Conservation (phyloP, 1,140 invertebrate species). For the Zelostemma sp. region DNA sequence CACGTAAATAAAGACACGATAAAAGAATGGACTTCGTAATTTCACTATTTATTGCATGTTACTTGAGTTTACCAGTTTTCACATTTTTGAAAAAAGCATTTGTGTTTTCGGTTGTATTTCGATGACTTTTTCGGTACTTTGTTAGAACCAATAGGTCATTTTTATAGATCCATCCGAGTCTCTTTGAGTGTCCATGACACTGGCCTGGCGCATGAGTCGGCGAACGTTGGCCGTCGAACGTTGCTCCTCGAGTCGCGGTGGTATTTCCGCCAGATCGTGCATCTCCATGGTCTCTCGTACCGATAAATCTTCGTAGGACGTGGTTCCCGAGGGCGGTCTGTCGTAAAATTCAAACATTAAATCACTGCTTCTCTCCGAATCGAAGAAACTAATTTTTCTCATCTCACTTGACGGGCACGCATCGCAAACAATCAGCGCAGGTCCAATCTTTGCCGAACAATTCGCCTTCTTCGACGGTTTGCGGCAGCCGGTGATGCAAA, state of each 20-base stretch:
- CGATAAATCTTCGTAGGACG: constrained; percentile 66
- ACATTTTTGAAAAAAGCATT: not conserved
- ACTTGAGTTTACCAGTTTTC: no score
- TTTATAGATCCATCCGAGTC: constrained; percentile 82
- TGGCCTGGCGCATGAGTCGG: constrained; percentile 79
- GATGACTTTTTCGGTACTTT: not conserved
- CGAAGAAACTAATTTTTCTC: no score
- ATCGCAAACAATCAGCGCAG: constrained; percentile 78
- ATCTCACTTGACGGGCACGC: constrained; percentile 75
- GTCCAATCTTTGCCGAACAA: constrained; percentile 89
- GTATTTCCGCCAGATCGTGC: constrained; percentile 46
- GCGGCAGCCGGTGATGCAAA: constrained; percentile 81
- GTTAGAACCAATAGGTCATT: constrained; percentile 87
- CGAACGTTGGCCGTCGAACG: constrained; percentile 65
- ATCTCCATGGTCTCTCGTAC: constrained; percentile 54
- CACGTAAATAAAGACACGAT: constrained; percentile 13
- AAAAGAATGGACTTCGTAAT: no score
- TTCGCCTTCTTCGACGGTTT: constrained; percentile 89
- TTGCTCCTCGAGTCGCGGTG: constrained; percentile 46
- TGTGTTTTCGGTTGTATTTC: not conserved
- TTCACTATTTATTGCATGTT: no score
- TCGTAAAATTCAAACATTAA: not conserved
- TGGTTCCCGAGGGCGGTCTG: constrained; percentile 43
- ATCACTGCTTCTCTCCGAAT: not conserved
- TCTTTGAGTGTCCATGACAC: constrained; percentile 82